Conservation (phyloP, 2,113 vertebrate species). For the Oxygymnocypris stewartii region DNA sequence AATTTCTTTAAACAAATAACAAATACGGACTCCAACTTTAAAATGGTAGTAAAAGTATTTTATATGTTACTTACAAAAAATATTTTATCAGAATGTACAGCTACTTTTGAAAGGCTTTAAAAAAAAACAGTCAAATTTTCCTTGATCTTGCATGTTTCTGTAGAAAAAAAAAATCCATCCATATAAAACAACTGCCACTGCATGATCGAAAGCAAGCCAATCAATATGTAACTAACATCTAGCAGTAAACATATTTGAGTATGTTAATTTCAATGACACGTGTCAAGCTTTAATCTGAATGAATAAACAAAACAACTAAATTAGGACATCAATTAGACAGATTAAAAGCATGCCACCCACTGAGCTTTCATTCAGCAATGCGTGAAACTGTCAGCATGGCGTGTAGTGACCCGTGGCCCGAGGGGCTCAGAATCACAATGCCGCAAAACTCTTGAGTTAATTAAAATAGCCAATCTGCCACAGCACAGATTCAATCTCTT, state of each 20-base stretch:
- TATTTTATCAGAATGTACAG: background rate
- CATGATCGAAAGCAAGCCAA: background rate
- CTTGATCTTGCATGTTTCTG: background rate
- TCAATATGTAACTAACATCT: background rate
- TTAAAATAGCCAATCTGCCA: slow-evolving; percentile 37
- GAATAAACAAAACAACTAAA: slow-evolving; percentile 20
- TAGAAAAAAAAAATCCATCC: background rate
- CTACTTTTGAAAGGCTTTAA: background rate
- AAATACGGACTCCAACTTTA: too few species aligned
- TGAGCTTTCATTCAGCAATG: slow-evolving; percentile 17
- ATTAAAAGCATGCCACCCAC: slow-evolving; percentile 6
- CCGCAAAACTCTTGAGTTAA: slow-evolving; percentile 31
- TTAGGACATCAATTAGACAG: slow-evolving; percentile 24
- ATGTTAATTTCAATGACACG: background rate
- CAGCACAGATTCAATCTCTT: slow-evolving; percentile 19
- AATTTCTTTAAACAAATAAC: too few species aligned
- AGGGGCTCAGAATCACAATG: slow-evolving; percentile 1
- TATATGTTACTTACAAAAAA: too few species aligned
- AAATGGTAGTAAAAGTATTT: too few species aligned
- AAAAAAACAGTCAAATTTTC: background rate
- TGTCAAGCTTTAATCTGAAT: background rate
- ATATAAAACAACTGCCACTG: background rate
- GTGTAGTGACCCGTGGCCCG: background rate
- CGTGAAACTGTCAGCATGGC: slow-evolving; percentile 20
- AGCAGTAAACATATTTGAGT: background rate